Evolutionary conservation across 2,797 vertebrate species (phyloP).

Genomic region (Dipus sagitta): DNA sequence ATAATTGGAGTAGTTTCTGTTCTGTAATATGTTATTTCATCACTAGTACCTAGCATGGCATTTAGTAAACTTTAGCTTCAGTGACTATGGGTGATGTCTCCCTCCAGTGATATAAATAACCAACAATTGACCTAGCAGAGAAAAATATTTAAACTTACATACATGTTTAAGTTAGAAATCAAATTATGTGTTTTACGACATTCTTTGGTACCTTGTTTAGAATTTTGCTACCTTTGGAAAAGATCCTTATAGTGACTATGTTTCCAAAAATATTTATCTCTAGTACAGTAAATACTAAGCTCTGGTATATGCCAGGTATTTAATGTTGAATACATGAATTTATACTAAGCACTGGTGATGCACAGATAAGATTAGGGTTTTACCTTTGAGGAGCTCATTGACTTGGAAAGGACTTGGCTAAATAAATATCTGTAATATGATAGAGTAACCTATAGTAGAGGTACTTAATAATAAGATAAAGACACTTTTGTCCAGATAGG

Average conservation of each 20-base stretch:
- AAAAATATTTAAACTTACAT: background rate
- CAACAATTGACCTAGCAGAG: background rate
- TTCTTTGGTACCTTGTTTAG: background rate
- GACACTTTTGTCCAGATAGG: background rate
- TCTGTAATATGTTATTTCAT: background rate
- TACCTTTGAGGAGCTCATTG: constrained; percentile 28
- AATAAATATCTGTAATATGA: background rate
- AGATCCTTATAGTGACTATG: background rate
- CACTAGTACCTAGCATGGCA: background rate
- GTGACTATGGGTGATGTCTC: background rate
- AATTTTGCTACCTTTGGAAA: background rate
- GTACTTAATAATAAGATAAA: background rate
- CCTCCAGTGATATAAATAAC: background rate
- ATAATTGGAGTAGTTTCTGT: background rate
- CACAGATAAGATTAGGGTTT: background rate
- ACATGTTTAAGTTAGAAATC: background rate
- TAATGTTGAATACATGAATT: constrained; percentile 38
- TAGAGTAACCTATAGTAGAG: background rate
- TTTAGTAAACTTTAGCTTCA: background rate
- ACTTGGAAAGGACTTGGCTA: constrained; percentile 2
- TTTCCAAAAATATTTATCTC: constrained; percentile 15
- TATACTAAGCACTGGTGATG: background rate
- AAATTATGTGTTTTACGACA: background rate
- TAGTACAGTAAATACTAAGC: background rate
- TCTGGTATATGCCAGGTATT: background rate